Evolutionary conservation across 2,888 invertebrate genomes (phyloP).

Genomic region (Nomada lathburiana): DNA sequence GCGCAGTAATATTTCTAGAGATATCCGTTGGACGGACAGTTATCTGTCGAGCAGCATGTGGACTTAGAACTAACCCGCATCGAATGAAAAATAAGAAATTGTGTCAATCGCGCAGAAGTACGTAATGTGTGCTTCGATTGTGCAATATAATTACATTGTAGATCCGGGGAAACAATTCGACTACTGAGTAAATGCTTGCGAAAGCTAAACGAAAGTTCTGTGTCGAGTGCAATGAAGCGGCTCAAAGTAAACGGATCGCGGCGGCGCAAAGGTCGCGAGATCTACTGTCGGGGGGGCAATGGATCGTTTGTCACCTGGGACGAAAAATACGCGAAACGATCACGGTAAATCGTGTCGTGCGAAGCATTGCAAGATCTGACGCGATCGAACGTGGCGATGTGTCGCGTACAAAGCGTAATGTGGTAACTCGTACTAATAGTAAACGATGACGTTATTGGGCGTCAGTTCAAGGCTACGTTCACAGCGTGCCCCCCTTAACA

Average conservation of each 20-base stretch:
- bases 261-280: background rate
- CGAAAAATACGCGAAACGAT: background rate
- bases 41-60: background rate
- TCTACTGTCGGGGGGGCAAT: background rate
- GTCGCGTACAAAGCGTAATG: constrained; percentile 56
- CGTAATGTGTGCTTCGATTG: too few relatives aligned
- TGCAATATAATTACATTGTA: too few relatives aligned
- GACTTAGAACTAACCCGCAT: background rate
- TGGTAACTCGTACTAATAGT: constrained; percentile 68
- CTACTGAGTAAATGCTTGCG: too few relatives aligned
- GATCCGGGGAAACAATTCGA: too few relatives aligned
- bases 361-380: constrained; percentile 3
- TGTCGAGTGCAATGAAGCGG: background rate
- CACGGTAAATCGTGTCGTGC: background rate
- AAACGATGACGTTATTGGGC: constrained; percentile 71
- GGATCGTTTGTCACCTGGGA: background rate
- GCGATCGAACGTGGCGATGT: constrained; percentile 20
- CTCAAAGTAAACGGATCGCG: background rate
- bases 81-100: background rate
- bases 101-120: too few relatives aligned
- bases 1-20: background rate
- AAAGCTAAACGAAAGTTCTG: background rate
- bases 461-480: constrained; percentile 71
- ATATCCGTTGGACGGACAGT: background rate
- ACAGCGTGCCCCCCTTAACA: constrained; percentile 34